Conservation (phyloP, 2,113 vertebrate genomes). For the Xenopus borealis region DNA sequence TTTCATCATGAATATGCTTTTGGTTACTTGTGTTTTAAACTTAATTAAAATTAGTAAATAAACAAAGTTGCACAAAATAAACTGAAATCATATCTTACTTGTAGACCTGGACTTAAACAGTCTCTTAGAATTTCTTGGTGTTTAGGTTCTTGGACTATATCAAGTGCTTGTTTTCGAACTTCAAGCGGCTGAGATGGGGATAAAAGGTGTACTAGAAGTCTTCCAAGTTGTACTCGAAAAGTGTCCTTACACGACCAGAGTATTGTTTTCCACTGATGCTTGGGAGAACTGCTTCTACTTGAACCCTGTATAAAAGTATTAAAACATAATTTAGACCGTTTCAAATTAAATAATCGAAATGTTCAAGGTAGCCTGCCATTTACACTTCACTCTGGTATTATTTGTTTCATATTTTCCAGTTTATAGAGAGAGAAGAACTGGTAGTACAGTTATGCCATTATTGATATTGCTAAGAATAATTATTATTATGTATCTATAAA, state of each 20-base stretch:
- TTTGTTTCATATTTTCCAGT: too few relatives aligned
- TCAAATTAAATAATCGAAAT: too few relatives aligned
- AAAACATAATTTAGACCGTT: neutral
- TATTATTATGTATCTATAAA: too few relatives aligned
- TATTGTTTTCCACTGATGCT: constrained; percentile 86
- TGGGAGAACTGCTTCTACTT: constrained; percentile 67
- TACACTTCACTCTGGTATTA: too few relatives aligned
- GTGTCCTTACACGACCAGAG: constrained; percentile 87
- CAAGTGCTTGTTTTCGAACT: constrained; percentile 80
- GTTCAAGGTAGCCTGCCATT: too few relatives aligned
- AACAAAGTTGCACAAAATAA: neutral
- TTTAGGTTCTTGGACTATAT: constrained; percentile 77
- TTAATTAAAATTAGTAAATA: too few relatives aligned
- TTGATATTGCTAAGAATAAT: too few relatives aligned
- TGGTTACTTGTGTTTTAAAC: too few relatives aligned
- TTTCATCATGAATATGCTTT: too few relatives aligned
- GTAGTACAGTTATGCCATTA: too few relatives aligned
- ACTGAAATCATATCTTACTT: constrained; percentile 68
- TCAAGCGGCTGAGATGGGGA: constrained; percentile 72
- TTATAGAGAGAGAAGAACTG: too few relatives aligned
- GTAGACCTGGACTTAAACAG: constrained; percentile 81
- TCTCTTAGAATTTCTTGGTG: constrained; percentile 88
- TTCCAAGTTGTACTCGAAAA: constrained; percentile 84
- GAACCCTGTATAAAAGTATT: constrained; percentile 50
- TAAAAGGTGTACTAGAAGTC: constrained; percentile 84